Evolutionary conservation across 2,113 vertebrate species (phyloP), one percentile per base, ranked within the genome.

Genomic region (Theristicus caerulescens): DNA sequence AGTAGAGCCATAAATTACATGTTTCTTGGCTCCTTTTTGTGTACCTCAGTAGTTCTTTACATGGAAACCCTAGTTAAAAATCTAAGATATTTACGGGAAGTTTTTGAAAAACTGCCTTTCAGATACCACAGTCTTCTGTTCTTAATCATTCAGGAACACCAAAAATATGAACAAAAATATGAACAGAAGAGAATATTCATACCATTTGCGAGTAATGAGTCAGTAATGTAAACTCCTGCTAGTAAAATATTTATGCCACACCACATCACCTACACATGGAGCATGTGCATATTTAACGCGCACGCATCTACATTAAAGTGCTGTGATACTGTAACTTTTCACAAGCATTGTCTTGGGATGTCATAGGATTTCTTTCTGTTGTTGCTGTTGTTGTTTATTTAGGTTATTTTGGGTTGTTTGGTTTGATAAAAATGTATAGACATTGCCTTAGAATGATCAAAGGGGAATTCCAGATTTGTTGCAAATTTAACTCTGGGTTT

Each of bases 201-300:
- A 55, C 55, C 72, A 2, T 93, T 94, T 89, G 57, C 65, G 83
- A 83, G 31, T 85, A 93, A 82, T 81, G 92, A 91, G 86, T 86
- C 88, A 93, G 85, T 87, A 95, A 77, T 66, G 79, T 82, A 65
- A 88, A 91, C 94, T 91, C 74, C 55, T 65, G 78, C 70, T 94
- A 49, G 89, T 90, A 71, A 96, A 97, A 89, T 89, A 95, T 95
- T 94, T 91, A 80, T 93, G 71, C 51, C 78, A 29, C 69, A 67
- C 76, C 76, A 65, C 49, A 38, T 94, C 86, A 87, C 82, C 91
- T 97, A 73, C 96, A 77, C 42, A 24, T 65, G 49, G 65, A 91
- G n/a, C 78, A 73, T 32, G 66, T 71, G 61, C 57, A 31, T 64
- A 44, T 47, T 82, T 76, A 82, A 85, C 31, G 3, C 0, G 1